Conservation (phyloP, 2,113 vertebrate species). For the Notiomystis cincta region DNA sequence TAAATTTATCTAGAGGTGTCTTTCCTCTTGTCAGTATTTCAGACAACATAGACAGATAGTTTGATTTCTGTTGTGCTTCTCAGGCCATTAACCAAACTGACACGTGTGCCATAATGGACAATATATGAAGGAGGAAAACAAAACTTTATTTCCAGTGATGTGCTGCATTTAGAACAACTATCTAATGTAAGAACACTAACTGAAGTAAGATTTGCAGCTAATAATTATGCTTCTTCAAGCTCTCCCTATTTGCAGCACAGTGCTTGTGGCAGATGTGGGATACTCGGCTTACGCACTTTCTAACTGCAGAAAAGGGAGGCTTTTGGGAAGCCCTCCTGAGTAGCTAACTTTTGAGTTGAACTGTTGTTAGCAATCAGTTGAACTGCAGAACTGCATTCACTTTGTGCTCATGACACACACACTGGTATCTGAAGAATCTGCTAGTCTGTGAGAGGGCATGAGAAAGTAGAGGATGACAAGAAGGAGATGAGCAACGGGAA, state of each 20-base stretch:
- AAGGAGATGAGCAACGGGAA: background rate
- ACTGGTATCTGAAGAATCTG: background rate
- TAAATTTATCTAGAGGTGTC: background rate
- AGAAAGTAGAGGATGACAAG: background rate
- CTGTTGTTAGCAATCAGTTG: background rate
- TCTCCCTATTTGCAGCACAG: background rate
- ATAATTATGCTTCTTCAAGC: background rate
- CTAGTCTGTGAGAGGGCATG: background rate
- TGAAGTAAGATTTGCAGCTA: background rate
- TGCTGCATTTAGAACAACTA: background rate
- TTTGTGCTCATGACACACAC: background rate
- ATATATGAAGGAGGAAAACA: background rate
- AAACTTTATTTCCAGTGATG: background rate
- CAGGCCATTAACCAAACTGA: background rate
- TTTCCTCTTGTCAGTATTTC: background rate
- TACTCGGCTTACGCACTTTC: rapidly evolving
- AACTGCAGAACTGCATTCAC: background rate
- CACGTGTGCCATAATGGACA: background rate
- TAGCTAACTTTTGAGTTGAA: background rate
- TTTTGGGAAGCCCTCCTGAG: background rate
- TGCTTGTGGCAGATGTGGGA: rapidly evolving
- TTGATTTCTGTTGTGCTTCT: background rate
- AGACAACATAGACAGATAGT: background rate
- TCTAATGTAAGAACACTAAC: background rate
- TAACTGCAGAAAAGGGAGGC: background rate